Conservation (phyloP, 2,113 vertebrate species). For the Pungitius pungitius region DNA sequence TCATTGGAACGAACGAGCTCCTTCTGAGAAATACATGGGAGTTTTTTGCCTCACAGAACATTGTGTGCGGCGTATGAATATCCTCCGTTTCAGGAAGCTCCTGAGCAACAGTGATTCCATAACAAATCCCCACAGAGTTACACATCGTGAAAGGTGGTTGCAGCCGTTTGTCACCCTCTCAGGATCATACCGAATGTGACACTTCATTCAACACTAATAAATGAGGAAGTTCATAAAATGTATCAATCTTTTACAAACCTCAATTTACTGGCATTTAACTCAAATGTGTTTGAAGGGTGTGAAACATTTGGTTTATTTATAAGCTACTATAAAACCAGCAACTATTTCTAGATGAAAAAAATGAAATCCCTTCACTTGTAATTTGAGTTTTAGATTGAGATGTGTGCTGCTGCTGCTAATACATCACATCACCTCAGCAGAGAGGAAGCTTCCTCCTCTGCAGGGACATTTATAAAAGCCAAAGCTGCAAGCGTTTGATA, state of each 20-base stretch:
- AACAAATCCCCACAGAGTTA: background rate
- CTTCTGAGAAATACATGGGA: background rate
- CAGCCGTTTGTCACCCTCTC: background rate
- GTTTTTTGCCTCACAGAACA: background rate
- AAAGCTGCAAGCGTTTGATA: conserved; percentile 15
- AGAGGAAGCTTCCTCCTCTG: background rate
- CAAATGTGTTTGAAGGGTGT: background rate
- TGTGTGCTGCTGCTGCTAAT: background rate
- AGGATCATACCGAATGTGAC: background rate
- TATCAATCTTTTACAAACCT: background rate
- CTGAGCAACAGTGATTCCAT: conserved; percentile 2
- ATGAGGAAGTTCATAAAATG: background rate
- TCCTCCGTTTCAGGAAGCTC: background rate
- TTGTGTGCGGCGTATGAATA: background rate
- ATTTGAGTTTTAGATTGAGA: too few relatives aligned
- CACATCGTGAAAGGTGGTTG: background rate
- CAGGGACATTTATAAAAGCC: conserved; percentile 5
- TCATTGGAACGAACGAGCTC: background rate
- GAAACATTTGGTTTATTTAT: conserved; percentile 4
- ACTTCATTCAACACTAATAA: background rate
- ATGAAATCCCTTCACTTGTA: background rate
- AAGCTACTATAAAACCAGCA: conserved; percentile 3
- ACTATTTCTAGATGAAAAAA: background rate
- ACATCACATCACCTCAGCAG: background rate
- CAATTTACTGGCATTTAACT: background rate